Conservation (phyloP, 1,140 invertebrate species). For the Macrobrachium rosenbergii region DNA sequence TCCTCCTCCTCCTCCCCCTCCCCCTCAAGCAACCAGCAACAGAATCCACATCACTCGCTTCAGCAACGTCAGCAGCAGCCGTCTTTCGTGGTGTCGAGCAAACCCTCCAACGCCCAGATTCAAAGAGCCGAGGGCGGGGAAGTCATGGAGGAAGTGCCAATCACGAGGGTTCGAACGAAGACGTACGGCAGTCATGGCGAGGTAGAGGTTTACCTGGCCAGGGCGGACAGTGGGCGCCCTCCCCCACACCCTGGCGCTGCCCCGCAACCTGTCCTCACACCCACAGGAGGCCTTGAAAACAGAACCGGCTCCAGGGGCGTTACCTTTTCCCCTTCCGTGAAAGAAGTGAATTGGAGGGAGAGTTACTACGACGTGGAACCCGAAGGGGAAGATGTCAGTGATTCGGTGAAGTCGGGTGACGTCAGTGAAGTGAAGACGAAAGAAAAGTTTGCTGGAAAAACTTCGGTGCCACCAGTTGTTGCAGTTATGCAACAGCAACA, state of each 20-base stretch:
- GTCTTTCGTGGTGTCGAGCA: too few relatives aligned
- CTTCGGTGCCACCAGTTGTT: too few relatives aligned
- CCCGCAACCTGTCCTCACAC: constrained; percentile 29
- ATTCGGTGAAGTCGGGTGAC: not conserved
- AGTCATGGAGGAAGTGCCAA: not conserved
- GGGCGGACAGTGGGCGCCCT: not conserved
- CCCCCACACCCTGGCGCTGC: constrained; percentile 16
- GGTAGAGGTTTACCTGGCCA: constrained; percentile 56
- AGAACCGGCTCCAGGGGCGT: constrained; percentile 43
- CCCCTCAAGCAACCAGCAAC: too few relatives aligned
- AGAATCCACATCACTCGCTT: too few relatives aligned
- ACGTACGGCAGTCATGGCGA: constrained; percentile 48
- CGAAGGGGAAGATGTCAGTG: constrained; percentile 17
- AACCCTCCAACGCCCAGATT: not conserved
- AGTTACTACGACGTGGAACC: constrained; percentile 53
- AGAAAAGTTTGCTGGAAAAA: too few relatives aligned
- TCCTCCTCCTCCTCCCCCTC: not conserved
- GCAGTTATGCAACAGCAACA: too few relatives aligned
- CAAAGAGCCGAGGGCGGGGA: not conserved
- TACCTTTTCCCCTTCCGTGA: constrained; percentile 59
- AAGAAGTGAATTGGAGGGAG: constrained; percentile 59
- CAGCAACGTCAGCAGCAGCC: too few relatives aligned
- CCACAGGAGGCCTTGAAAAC: constrained; percentile 39
- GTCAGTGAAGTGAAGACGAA: constrained; percentile 21
- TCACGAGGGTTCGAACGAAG: constrained; percentile 40